Conservation (phyloP, 2,113 vertebrate genomes). For the Pavo muticus region DNA sequence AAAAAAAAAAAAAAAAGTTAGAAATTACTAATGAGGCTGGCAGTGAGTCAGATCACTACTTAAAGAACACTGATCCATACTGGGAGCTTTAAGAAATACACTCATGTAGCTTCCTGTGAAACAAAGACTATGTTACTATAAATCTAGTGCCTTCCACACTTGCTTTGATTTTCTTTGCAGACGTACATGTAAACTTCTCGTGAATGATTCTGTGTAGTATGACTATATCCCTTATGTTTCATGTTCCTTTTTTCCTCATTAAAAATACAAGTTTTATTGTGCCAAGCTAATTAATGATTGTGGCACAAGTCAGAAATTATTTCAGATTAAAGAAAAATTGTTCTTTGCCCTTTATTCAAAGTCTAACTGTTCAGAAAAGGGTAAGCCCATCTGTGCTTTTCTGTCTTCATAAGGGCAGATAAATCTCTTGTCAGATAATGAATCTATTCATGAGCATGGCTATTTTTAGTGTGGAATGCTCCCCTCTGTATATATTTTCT, state of each 20-base stretch:
- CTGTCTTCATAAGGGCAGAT: neutral
- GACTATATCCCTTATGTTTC: neutral
- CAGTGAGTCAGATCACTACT: neutral
- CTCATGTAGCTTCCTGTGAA: neutral
- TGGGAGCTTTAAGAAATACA: neutral
- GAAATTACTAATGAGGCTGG: conserved; percentile 10
- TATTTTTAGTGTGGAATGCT: neutral
- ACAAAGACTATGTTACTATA: neutral
- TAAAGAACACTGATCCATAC: neutral
- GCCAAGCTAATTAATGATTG: neutral
- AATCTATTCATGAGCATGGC: neutral
- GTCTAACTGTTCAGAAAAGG: neutral
- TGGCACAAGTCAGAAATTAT: neutral
- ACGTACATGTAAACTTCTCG: neutral
- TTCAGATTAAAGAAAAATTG: neutral
- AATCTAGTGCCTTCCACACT: neutral
- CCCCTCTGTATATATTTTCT: neutral
- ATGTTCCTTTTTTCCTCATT: neutral
- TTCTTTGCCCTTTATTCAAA: neutral
- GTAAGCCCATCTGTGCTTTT: neutral
- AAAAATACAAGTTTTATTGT: neutral
- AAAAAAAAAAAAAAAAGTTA: neutral
- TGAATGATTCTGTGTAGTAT: neutral
- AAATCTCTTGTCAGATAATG: neutral
- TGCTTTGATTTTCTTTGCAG: neutral